phyloP scores from a whole-genome alignment of 2,113 vertebrate genomes.

The Forbesichthys papilliferus region DNA sequence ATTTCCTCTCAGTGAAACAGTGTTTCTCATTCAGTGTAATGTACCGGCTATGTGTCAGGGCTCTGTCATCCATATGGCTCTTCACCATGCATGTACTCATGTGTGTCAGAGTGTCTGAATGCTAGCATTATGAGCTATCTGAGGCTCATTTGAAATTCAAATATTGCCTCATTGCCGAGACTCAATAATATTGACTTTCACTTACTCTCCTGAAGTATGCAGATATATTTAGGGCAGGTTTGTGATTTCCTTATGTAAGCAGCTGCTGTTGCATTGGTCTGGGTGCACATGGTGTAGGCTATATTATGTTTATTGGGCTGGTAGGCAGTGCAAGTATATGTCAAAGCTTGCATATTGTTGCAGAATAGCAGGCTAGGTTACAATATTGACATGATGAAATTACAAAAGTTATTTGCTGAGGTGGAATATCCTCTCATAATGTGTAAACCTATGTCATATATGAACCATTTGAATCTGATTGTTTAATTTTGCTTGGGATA shows the following conservation, averaged over 20 bases:
- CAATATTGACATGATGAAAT: neutral
- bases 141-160: constrained; percentile 65
- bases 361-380: neutral
- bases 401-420: too few species aligned
- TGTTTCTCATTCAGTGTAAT: constrained; percentile 63
- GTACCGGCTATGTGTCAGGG: constrained; percentile 67
- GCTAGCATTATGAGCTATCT: constrained; percentile 64
- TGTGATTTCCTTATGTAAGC: constrained; percentile 20
- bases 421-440: neutral
- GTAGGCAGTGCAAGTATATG: neutral
- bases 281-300: neutral
- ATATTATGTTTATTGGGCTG: neutral
- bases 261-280: constrained; percentile 12
- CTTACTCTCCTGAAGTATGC: constrained; percentile 43
- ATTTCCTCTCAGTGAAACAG: constrained; percentile 68
- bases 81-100: constrained; percentile 34
- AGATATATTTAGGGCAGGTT: constrained; percentile 43
- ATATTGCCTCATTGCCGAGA: constrained; percentile 66
- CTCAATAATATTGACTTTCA: constrained; percentile 66
- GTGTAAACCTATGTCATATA: neutral
- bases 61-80: constrained; percentile 43
- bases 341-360: neutral
- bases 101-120: constrained; percentile 63
- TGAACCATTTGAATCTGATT: neutral
- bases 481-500: neutral